Percentiles rank a stretch among this genome's conserved stretches.
phyloP scores from a whole-genome alignment of 2,113 vertebrate genomes.

The Catharus minimus region DNA sequence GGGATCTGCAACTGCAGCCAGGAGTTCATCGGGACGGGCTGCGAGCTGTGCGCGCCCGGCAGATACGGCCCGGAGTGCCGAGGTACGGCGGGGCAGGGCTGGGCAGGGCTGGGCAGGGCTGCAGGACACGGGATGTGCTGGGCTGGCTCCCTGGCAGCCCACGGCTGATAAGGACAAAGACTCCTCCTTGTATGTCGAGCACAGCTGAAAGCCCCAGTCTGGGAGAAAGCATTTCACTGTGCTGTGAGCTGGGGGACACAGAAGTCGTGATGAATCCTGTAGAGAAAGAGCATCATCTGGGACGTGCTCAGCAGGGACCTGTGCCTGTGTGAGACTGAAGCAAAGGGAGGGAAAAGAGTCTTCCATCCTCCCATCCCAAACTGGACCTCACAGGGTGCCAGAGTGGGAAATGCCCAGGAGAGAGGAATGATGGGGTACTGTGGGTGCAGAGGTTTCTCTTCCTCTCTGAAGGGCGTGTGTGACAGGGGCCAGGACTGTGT shows the following conservation, averaged over 20 bases:
- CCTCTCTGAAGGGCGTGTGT: accelerated
- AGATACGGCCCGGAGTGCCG: conserved; percentile 85
- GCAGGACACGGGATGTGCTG: not conserved
- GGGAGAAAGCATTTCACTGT: not conserved
- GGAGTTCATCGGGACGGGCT: conserved; percentile 83
- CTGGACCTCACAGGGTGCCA: accelerated
- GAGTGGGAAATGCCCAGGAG: not conserved
- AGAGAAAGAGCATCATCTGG: not conserved
- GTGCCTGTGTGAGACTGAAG: not conserved
- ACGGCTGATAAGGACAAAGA: not conserved
- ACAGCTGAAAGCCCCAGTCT: not conserved
- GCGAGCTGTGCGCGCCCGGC: conserved; percentile 76
- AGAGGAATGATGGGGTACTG: not conserved
- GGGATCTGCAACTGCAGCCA: conserved; percentile 80
- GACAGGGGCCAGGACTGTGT: not conserved
- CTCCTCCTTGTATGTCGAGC: not conserved
- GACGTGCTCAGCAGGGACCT: not conserved
- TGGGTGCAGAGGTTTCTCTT: not conserved
- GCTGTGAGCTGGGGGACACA: not conserved
- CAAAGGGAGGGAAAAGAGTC: not conserved
- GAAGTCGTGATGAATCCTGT: not conserved
- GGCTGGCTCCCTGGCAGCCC: not conserved
- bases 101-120: not conserved
- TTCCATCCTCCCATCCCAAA: not conserved
- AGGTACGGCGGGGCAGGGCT: conserved; percentile 66